Percentiles rank a stretch among this genome's conserved stretches.
Conservation (phyloP, 2,113 vertebrate species). For the Emydura subglobosa region DNA sequence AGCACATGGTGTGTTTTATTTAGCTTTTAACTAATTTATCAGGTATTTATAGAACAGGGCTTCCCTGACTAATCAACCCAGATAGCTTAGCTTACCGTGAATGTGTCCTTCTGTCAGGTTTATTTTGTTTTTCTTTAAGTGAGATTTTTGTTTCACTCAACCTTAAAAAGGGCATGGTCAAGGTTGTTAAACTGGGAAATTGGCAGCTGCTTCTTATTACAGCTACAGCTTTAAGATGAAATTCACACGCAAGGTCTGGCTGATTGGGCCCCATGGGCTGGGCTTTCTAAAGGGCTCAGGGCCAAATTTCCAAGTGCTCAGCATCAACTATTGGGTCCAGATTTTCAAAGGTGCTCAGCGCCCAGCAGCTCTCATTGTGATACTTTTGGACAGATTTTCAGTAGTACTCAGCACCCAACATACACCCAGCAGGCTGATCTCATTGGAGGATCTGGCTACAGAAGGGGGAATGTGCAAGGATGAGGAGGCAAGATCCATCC, state of each 20-base stretch:
- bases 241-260: background rate
- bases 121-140: conserved; percentile 59
- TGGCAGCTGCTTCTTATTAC: background rate
- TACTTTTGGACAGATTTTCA: background rate
- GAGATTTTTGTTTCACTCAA: background rate
- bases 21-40: conserved; percentile 59
- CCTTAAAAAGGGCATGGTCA: background rate
- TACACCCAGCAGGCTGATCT: accelerated
- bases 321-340: background rate
- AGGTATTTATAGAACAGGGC: conserved; percentile 56
- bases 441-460: accelerated
- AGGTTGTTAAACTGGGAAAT: background rate
- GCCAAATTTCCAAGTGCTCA: background rate
- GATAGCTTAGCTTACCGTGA: background rate
- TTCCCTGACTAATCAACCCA: conserved; percentile 58
- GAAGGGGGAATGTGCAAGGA: accelerated
- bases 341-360: background rate
- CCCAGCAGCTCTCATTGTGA: background rate
- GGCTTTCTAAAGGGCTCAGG: background rate
- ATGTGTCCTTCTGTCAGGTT: conserved; percentile 57
- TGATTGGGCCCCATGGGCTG: background rate
- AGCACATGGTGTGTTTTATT: conserved; percentile 56
- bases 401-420: accelerated
- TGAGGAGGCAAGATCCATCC: background rate
- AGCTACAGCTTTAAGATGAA: background rate